Percentiles rank a stretch among this genome's conserved stretches.
Evolutionary conservation across 2,113 vertebrate genomes (phyloP).

Genomic region (Nibea coibor): DNA sequence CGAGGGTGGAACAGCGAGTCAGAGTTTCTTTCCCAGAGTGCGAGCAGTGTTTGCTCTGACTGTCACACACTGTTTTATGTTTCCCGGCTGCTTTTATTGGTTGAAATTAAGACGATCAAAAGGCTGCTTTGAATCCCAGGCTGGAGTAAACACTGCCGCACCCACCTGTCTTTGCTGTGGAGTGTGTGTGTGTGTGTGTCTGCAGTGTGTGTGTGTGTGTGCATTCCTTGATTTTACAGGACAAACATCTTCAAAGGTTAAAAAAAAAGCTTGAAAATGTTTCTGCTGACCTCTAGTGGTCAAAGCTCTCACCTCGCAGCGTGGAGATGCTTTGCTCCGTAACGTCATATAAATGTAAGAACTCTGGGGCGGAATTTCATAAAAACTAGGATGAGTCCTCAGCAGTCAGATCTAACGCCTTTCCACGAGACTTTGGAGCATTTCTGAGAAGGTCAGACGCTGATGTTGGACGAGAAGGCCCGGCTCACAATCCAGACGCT

Average conservation of each 20-base stretch:
- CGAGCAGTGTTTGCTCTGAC: constrained; percentile 27
- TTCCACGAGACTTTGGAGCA: too few relatives aligned
- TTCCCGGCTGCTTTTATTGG: not conserved
- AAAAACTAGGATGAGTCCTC: too few relatives aligned
- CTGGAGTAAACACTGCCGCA: constrained; percentile 16
- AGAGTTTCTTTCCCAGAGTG: not conserved
- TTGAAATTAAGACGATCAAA: not conserved
- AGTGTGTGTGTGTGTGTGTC: not conserved
- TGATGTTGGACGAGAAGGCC: too few relatives aligned
- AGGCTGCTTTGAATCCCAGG: not conserved
- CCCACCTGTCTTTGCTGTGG: constrained; percentile 18
- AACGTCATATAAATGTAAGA: too few relatives aligned
- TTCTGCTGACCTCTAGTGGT: constrained; percentile 24
- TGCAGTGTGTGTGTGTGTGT: constrained; percentile 3
- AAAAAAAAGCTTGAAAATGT: not conserved
- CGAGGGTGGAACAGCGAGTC: constrained; percentile 9
- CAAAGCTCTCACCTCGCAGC: not conserved
- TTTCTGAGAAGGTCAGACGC: too few relatives aligned
- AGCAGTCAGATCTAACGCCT: too few relatives aligned
- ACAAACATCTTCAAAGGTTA: not conserved
- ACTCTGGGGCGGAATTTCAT: too few relatives aligned
- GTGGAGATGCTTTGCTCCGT: not conserved
- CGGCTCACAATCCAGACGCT: too few relatives aligned
- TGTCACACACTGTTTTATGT: not conserved
- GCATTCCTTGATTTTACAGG: not conserved